phyloP scores from a whole-genome alignment of 2,113 vertebrate species.

The Pampusana beccarii region DNA sequence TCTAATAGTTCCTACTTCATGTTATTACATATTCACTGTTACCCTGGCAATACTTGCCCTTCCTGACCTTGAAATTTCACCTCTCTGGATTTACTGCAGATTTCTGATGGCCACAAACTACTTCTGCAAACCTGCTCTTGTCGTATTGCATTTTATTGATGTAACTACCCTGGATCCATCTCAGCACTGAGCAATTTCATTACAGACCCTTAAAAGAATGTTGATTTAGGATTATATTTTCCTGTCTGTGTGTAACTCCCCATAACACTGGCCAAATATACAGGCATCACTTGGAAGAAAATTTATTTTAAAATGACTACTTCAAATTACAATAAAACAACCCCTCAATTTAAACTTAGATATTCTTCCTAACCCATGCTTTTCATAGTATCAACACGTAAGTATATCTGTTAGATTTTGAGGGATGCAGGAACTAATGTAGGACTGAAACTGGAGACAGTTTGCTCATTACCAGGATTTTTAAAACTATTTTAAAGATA shows the following conservation, averaged over 20 bases:
- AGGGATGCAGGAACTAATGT: not conserved
- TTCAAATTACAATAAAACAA: not conserved
- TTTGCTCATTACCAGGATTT: not conserved
- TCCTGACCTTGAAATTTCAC: conserved; percentile 11
- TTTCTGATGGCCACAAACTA: conserved; percentile 12
- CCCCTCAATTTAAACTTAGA: not conserved
- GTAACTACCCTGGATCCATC: not conserved
- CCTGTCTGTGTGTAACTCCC: conserved; percentile 11
- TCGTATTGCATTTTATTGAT: conserved; percentile 5
- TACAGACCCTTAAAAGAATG: conserved; percentile 46
- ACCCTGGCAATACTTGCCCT: not conserved
- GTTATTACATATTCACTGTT: not conserved
- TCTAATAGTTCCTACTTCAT: not conserved
- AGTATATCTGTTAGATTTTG: not conserved
- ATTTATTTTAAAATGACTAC: not conserved
- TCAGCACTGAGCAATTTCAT: conserved; percentile 6
- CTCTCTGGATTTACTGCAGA: conserved; percentile 4
- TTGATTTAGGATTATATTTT: conserved; percentile 24
- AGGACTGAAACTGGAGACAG: not conserved
- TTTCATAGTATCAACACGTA: not conserved
- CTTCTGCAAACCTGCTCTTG: conserved; percentile 25
- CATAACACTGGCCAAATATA: not conserved
- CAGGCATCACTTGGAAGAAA: conserved; percentile 5
- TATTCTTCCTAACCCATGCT: not conserved
- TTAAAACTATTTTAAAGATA: not conserved